Percentiles rank a stretch among this genome's conserved stretches.
Evolutionary conservation across 2,888 invertebrate genomes (phyloP).

Genomic region (Ophraella communa): DNA sequence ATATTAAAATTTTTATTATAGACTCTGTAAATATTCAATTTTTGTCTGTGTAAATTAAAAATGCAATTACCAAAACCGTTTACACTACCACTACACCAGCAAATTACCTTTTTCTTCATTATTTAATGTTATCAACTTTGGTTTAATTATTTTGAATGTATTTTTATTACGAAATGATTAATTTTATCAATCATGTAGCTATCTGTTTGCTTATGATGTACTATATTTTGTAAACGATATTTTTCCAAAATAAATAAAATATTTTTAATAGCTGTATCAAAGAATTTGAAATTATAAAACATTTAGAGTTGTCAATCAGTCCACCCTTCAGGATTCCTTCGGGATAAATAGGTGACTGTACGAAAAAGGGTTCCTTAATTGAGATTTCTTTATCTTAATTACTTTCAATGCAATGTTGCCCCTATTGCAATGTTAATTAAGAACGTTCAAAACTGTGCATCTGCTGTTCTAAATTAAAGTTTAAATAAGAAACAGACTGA

Average conservation of each 20-base stretch:
- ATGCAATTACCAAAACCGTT: too few relatives aligned
- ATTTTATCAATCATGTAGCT: too few relatives aligned
- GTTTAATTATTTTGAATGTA: too few relatives aligned
- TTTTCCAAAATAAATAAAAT: too few relatives aligned
- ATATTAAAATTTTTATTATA: constrained; percentile 11
- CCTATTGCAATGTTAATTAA: neutral
- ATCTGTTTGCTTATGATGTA: too few relatives aligned
- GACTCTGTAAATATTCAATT: neutral
- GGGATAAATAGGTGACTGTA: constrained; percentile 21
- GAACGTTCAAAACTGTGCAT: neutral
- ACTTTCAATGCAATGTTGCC: neutral
- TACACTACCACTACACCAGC: too few relatives aligned
- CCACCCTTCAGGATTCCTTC: constrained; percentile 4
- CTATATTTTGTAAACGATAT: too few relatives aligned
- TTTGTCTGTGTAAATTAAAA: neutral
- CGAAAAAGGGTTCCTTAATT: constrained; percentile 22
- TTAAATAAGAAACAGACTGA: neutral
- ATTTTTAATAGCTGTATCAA: too few relatives aligned
- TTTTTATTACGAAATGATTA: too few relatives aligned
- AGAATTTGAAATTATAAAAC: constrained; percentile 11
- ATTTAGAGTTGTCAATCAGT: constrained; percentile 9
- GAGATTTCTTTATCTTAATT: constrained; percentile 15
- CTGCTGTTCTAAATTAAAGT: neutral
- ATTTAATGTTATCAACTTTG: too few relatives aligned
- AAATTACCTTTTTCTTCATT: too few relatives aligned